Percentiles rank a stretch among this genome's conserved stretches.
Evolutionary conservation across 2,113 vertebrate genomes (phyloP).

Genomic region (Crotalus viridis): DNA sequence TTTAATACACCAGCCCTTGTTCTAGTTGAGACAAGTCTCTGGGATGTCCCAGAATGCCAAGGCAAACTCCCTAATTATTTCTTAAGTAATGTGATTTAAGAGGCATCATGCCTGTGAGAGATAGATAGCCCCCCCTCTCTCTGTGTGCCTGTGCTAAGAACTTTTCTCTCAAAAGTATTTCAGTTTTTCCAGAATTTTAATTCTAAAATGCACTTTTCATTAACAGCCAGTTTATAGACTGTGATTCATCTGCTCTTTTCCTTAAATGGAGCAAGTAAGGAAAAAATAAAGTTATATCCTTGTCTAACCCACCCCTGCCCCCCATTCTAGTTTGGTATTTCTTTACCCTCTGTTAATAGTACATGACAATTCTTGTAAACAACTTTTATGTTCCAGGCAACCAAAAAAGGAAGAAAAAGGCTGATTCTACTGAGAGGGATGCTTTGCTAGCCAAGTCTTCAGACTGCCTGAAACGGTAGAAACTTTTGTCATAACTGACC

Average conservation of each 20-base stretch:
- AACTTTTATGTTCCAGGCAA: constrained; percentile 39
- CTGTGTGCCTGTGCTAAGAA: background rate
- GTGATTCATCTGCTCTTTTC: constrained; percentile 15
- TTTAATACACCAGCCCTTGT: too few relatives aligned
- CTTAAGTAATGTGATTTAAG: too few relatives aligned
- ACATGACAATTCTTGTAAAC: constrained; percentile 32
- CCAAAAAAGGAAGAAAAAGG: constrained; percentile 44
- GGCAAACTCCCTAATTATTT: too few relatives aligned
- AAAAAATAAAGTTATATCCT: constrained; percentile 1
- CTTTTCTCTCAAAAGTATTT: constrained; percentile 3
- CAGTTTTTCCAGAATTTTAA: constrained; percentile 11
- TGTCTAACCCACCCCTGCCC: background rate
- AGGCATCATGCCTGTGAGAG: too few relatives aligned
- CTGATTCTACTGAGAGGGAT: background rate
- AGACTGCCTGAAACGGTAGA: constrained; percentile 10
- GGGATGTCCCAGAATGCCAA: too few relatives aligned
- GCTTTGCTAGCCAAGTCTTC: constrained; percentile 18
- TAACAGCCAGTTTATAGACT: constrained; percentile 19
- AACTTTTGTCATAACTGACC: background rate
- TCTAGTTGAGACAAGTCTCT: too few relatives aligned
- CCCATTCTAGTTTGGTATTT: background rate
- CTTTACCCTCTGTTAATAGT: constrained; percentile 23
- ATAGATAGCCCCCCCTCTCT: too few relatives aligned
- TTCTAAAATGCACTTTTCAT: constrained; percentile 25
- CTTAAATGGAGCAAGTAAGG: background rate